Percentiles rank a stretch among this genome's conserved stretches.
phyloP scores from a whole-genome alignment of 2,113 vertebrate species.

The Coracopsis vasa region DNA sequence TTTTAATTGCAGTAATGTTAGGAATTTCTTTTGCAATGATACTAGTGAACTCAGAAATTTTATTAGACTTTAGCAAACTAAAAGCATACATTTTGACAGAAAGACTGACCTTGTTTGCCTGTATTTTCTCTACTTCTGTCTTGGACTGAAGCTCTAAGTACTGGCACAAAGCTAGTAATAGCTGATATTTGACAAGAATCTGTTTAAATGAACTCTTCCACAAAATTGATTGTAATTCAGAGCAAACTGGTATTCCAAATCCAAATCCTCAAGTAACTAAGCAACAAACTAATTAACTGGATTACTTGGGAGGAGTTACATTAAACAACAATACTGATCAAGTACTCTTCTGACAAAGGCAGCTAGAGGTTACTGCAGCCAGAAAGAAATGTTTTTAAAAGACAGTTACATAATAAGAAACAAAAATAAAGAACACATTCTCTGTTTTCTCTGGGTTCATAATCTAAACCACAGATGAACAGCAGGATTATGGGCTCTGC shows the following conservation, averaged over 20 bases:
- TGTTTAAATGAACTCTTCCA: not conserved
- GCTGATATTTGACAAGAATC: not conserved
- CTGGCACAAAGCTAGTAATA: not conserved
- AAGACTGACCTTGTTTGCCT: not conserved
- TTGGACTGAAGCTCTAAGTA: not conserved
- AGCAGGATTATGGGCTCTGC: not conserved
- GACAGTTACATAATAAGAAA: not conserved
- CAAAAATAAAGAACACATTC: not conserved
- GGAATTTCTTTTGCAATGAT: not conserved
- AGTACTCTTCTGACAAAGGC: not conserved
- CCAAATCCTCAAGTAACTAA: not conserved
- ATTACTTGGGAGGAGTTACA: not conserved
- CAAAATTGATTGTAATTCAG: not conserved
- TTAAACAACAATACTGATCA: not conserved
- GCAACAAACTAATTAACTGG: constrained; percentile 26
- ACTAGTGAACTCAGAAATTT: not conserved
- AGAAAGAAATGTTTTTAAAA: not conserved
- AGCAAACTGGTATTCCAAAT: not conserved
- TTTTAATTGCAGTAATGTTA: not conserved
- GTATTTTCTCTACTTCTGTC: not conserved
- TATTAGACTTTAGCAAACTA: not conserved
- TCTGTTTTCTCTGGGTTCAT: not conserved
- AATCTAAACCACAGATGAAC: not conserved
- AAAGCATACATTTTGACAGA: not conserved
- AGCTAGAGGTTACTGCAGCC: not conserved